phyloP scores from a whole-genome alignment of 2,113 vertebrate genomes.

The Gymnobelideus leadbeateri region DNA sequence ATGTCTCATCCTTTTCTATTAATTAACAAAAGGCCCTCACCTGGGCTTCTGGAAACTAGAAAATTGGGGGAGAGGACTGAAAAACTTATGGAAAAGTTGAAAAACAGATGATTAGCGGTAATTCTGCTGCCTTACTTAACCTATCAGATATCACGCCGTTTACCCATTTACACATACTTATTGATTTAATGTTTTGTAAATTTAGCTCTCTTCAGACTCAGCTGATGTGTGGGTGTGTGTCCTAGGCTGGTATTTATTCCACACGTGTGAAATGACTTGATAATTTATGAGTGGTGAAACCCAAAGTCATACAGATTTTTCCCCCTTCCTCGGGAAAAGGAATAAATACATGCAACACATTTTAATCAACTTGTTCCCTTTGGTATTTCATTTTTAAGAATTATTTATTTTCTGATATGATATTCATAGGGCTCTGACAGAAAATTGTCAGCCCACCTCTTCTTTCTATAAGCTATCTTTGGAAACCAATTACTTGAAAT shows the following conservation, averaged over 20 bases:
- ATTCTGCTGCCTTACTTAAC: slow-evolving; percentile 69
- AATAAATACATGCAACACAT: slow-evolving; percentile 79
- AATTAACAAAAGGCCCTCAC: slow-evolving; percentile 5
- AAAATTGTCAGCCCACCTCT: slow-evolving; percentile 70
- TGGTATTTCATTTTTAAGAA: slow-evolving; percentile 75
- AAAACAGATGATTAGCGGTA: slow-evolving; percentile 77
- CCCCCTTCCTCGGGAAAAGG: slow-evolving; percentile 73
- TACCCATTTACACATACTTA: slow-evolving; percentile 80
- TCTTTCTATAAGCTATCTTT: slow-evolving; percentile 74
- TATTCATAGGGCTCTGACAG: slow-evolving; percentile 57
- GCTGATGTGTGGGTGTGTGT: slow-evolving; percentile 82
- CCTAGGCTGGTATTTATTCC: slow-evolving; percentile 82
- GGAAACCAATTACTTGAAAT: slow-evolving; percentile 62
- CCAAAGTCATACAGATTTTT: slow-evolving; percentile 82
- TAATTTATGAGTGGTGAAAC: slow-evolving; percentile 88
- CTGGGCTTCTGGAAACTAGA: slow-evolving; percentile 45
- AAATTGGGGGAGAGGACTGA: slow-evolving; percentile 37
- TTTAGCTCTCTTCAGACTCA: slow-evolving; percentile 83
- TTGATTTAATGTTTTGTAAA: slow-evolving; percentile 87
- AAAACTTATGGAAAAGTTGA: slow-evolving; percentile 74
- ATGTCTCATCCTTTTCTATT: slow-evolving; percentile 21
- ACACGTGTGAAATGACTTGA: slow-evolving; percentile 85
- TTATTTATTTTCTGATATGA: slow-evolving; percentile 60
- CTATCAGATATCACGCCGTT: slow-evolving; percentile 73
- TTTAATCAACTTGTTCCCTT: slow-evolving; percentile 79